Conservation (phyloP, 2,113 vertebrate species). For the Ancistrus triradiatus region DNA sequence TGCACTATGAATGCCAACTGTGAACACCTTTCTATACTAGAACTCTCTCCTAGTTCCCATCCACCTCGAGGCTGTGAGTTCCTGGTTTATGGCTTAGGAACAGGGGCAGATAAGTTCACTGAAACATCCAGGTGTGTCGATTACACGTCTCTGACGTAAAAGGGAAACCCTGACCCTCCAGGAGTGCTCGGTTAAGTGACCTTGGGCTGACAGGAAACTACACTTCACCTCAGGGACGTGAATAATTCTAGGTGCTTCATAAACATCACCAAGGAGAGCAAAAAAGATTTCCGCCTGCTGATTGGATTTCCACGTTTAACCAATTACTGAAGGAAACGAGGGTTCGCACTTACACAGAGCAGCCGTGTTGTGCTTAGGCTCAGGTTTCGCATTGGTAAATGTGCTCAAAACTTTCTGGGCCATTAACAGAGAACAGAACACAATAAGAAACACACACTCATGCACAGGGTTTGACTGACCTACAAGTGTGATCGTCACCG, state of each 20-base stretch:
- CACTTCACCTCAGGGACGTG: conserved; percentile 27
- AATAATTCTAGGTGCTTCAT: conserved; percentile 30
- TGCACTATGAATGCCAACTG: neutral
- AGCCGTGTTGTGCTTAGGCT: conserved; percentile 69
- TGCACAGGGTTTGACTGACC: conserved; percentile 67
- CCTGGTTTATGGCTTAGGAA: conserved; percentile 2
- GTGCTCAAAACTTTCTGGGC: conserved; percentile 68
- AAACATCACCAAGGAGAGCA: conserved; percentile 37
- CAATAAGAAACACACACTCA: conserved; percentile 46
- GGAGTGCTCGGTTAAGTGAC: conserved; percentile 29
- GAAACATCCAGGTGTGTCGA: conserved; percentile 37
- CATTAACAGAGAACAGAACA: conserved; percentile 74
- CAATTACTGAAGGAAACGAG: conserved; percentile 67
- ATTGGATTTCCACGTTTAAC: conserved; percentile 75
- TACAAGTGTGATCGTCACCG: conserved; percentile 97
- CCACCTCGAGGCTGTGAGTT: conserved; percentile 38
- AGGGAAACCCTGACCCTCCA: conserved; percentile 35
- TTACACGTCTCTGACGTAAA: conserved; percentile 42
- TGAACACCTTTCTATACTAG: neutral
- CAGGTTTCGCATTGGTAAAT: conserved; percentile 67
- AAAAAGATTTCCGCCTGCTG: conserved; percentile 49
- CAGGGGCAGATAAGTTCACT: neutral
- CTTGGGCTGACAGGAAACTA: conserved; percentile 28
- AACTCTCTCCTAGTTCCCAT: conserved; percentile 12
- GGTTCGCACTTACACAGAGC: conserved; percentile 57